These are phyloP conservation scores for Leptatherina wallacei DNA, from an alignment of 2,797 vertebrate genomes.

Conservation along the genomic window DNA sequence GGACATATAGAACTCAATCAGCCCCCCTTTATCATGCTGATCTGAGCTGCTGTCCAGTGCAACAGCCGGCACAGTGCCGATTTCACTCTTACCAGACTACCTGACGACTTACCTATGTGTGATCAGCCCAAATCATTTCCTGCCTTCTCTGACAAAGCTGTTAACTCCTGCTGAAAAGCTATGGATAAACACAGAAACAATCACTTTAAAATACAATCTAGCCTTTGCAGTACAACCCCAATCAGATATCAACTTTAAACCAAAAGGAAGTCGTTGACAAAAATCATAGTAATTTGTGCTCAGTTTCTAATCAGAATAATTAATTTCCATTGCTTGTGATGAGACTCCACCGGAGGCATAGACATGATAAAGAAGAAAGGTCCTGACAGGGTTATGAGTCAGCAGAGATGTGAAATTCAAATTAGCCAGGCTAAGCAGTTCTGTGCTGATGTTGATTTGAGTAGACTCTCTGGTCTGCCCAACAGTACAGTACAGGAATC, in stretches of 20 bases:
- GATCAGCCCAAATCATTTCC: conserved; percentile 61
- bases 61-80: conserved; percentile 18
- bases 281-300: conserved; percentile 59
- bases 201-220: conserved; percentile 48
- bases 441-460: conserved; percentile 78
- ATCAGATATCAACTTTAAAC: conserved; percentile 59
- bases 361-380: conserved; percentile 76
- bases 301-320: conserved; percentile 69
- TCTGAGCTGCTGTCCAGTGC: conserved; percentile 67
- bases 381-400: conserved; percentile 82
- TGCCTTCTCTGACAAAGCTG: conserved; percentile 47
- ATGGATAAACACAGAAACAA: conserved; percentile 53
- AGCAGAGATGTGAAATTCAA: conserved; percentile 82
- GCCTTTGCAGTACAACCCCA: conserved; percentile 28
- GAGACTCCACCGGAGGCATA: conserved; percentile 63
- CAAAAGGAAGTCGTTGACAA: conserved; percentile 61
- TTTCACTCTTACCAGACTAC: conserved; percentile 56
- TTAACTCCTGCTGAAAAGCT: conserved; percentile 54
- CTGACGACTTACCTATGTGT: conserved; percentile 14
- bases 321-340: conserved; percentile 68
- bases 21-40: conserved; percentile 76
- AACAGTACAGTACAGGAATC: conserved; percentile 68
- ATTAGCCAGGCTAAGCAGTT: conserved; percentile 81
- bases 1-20: conserved; percentile 72
- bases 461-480: conserved; percentile 75